phyloP scores from a whole-genome alignment of 2,888 invertebrate genomes.

The Oligia latruncula region DNA sequence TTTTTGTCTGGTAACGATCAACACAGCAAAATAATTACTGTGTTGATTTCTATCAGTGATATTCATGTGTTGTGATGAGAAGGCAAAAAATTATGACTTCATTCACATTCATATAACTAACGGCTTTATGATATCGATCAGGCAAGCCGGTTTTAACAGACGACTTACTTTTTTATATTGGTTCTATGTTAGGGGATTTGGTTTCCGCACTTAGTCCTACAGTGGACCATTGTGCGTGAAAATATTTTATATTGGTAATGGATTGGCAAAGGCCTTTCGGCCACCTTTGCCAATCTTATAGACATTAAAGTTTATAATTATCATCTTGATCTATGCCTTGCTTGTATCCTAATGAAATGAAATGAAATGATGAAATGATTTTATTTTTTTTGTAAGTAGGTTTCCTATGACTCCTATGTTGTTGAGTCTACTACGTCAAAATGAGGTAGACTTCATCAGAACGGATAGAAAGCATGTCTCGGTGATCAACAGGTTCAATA shows the following conservation, averaged over 20 bases:
- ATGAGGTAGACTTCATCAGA: background rate
- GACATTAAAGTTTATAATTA: background rate
- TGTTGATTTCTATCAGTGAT: conserved; percentile 14
- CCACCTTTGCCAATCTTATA: background rate
- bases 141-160: conserved; percentile 5
- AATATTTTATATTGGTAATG: conserved; percentile 14
- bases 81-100: conserved; percentile 11
- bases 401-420: too few species aligned
- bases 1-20: background rate
- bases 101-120: conserved; percentile 35
- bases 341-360: background rate
- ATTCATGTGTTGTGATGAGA: conserved; percentile 12
- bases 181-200: too few species aligned
- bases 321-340: background rate
- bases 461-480: background rate
- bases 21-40: background rate
- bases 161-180: conserved; percentile 18
- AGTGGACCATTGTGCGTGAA: too few species aligned
- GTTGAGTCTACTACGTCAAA: too few species aligned
- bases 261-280: background rate
- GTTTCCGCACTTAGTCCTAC: too few species aligned
- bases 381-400: too few species aligned
- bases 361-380: too few species aligned
- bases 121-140: conserved; percentile 21
- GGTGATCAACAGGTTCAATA: background rate